Evolutionary conservation across 2,888 invertebrate species (phyloP).

Genomic region (Copidosoma aretas): DNA sequence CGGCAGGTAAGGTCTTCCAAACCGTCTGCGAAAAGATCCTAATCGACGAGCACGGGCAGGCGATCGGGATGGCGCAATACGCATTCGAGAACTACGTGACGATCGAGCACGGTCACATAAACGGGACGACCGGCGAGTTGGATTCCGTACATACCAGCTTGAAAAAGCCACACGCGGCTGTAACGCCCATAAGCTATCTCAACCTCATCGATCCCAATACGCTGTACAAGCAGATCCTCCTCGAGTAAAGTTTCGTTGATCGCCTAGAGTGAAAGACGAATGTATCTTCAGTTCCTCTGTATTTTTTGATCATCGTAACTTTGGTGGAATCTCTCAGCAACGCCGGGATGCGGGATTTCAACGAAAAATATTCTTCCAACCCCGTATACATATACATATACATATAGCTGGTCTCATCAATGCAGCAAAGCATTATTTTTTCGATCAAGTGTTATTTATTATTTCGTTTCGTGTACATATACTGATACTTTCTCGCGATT

Average conservation of each 20-base stretch:
- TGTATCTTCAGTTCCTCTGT: no score
- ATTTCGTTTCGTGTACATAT: conserved; percentile 2
- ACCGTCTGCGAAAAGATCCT: conserved; percentile 30
- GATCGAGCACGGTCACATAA: conserved; percentile 26
- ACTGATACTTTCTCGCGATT: neutral
- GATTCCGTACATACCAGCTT: conserved; percentile 25
- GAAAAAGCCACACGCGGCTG: conserved; percentile 7
- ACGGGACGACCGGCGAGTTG: neutral
- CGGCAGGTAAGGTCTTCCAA: neutral
- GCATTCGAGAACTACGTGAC: conserved; percentile 22
- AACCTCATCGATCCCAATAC: conserved; percentile 47
- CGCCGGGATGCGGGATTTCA: no score
- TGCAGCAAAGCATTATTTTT: no score
- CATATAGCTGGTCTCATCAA: no score
- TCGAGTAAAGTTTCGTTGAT: no score
- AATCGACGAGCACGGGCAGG: conserved; percentile 16
- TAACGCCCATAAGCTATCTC: conserved; percentile 43
- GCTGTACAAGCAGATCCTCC: conserved; percentile 42
- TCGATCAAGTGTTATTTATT: no score
- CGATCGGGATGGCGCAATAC: conserved; percentile 23
- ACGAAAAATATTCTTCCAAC: no score
- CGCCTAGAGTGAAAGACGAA: no score
- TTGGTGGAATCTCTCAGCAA: no score
- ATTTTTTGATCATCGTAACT: no score
- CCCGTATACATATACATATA: no score